phyloP scores from a whole-genome alignment of 2,113 vertebrate genomes.

The Pleuronectes platessa region DNA sequence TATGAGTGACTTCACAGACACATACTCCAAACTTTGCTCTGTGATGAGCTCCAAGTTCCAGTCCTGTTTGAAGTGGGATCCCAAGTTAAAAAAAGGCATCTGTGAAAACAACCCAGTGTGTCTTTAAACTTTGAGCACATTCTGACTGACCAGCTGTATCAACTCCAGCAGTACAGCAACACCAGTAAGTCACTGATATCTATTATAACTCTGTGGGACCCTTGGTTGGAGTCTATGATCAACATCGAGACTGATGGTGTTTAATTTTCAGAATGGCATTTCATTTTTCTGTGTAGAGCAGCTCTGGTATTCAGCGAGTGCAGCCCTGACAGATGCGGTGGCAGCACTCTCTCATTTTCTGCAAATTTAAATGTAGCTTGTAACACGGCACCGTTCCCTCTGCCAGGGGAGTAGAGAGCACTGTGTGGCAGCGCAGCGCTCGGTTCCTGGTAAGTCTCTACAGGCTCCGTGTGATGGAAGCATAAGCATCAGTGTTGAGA shows the following conservation, averaged over 20 bases:
- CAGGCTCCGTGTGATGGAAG: conserved; percentile 74
- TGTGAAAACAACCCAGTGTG: conserved; percentile 93
- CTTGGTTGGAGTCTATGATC: conserved; percentile 49
- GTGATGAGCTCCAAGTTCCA: conserved; percentile 73
- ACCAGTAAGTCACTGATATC: conserved; percentile 64
- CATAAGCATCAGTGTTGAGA: conserved; percentile 77
- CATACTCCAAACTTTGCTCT: conserved; percentile 70
- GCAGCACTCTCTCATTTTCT: conserved; percentile 37
- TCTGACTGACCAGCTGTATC: conserved; percentile 90
- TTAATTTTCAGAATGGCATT: conserved; percentile 51
- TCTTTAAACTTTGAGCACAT: conserved; percentile 91
- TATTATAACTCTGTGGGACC: conserved; percentile 58
- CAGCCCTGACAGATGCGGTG: conserved; percentile 38
- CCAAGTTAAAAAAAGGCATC: conserved; percentile 82
- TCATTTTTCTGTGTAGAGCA: conserved; percentile 38
- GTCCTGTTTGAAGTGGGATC: conserved; percentile 89
- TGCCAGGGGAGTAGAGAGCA: conserved; percentile 47
- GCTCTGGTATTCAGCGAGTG: conserved; percentile 31
- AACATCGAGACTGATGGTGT: conserved; percentile 59
- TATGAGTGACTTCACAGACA: conserved; percentile 76
- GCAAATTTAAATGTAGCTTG: conserved; percentile 61
- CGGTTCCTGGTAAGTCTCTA: conserved; percentile 63
- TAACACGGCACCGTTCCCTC: conserved; percentile 54
- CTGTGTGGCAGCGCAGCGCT: conserved; percentile 37
- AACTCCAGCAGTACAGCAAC: conserved; percentile 81